Conservation (phyloP, 2,888 invertebrate genomes). For the Stenodera caucasica region DNA sequence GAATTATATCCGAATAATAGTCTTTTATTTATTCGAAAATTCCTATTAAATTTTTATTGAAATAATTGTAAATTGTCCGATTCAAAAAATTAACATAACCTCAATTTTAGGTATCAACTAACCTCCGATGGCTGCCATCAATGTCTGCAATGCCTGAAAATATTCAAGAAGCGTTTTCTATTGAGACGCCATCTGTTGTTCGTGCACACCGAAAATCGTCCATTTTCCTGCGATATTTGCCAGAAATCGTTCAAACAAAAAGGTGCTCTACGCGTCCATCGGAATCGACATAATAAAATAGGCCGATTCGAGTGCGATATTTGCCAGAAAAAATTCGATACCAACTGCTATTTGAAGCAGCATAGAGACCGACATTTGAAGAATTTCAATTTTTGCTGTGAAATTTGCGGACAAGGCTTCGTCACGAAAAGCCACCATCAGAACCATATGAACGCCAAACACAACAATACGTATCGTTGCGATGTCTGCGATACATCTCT, state of each 20-base stretch:
- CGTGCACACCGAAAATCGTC: slow-evolving; percentile 10
- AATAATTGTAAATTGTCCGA: no score
- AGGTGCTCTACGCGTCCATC: slow-evolving; percentile 29
- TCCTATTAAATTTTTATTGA: no score
- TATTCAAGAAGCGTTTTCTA: no score
- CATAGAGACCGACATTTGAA: no score
- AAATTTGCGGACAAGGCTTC: slow-evolving; percentile 39
- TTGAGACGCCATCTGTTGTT: background rate
- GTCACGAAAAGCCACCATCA: slow-evolving; percentile 40
- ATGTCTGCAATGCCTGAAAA: no score
- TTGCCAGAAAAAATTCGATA: slow-evolving; percentile 54
- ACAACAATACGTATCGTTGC: slow-evolving; percentile 23
- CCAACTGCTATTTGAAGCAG: no score
- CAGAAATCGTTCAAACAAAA: slow-evolving; percentile 32
- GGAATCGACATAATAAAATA: slow-evolving; percentile 22
- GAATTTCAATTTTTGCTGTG: slow-evolving; percentile 58
- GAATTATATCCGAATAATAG: no score
- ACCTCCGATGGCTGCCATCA: no score
- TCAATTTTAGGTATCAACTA: no score
- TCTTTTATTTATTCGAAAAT: no score
- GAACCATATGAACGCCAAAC: background rate
- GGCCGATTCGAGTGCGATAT: slow-evolving; percentile 54
- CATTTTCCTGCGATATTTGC: slow-evolving; percentile 9
- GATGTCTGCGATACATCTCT: slow-evolving; percentile 42
- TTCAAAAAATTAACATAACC: no score